Evolutionary conservation across 2,797 vertebrate species (phyloP).

Genomic region (Heterohyrax brucei): DNA sequence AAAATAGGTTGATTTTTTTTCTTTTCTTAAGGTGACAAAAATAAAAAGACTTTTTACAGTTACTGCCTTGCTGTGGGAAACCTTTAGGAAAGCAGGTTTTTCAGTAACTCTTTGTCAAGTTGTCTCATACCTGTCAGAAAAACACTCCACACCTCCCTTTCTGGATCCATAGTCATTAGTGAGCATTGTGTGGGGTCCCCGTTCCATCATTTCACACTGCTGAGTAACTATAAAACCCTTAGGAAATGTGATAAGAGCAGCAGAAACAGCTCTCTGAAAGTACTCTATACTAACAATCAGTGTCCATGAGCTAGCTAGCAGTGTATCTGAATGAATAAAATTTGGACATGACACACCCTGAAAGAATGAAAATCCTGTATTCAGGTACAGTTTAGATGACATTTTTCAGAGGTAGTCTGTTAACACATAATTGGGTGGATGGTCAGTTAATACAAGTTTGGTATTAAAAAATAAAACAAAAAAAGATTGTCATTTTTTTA

Average conservation of each 20-base stretch:
- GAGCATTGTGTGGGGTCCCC: slow-evolving; percentile 51
- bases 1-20: slow-evolving; percentile 14
- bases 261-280: background rate
- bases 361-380: background rate
- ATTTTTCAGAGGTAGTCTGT: background rate
- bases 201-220: slow-evolving; percentile 11
- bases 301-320: background rate
- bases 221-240: background rate
- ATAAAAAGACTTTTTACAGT: background rate
- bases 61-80: background rate
- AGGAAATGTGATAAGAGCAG: slow-evolving; percentile 16
- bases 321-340: background rate
- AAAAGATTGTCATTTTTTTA: background rate
- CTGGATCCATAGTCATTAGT: slow-evolving; percentile 59
- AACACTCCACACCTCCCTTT: slow-evolving; percentile 66
- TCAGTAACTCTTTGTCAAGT: slow-evolving; percentile 30
- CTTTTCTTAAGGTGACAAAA: slow-evolving; percentile 41
- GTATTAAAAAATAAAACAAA: background rate
- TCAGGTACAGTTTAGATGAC: background rate
- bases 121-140: slow-evolving; percentile 52
- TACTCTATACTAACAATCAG: background rate
- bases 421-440: background rate
- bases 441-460: background rate
- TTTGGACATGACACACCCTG: background rate
- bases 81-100: slow-evolving; percentile 44